Evolutionary conservation across 1,140 invertebrate genomes (phyloP), one percentile per base, ranked within the genome.

Genomic region (Microplitis mediator): DNA sequence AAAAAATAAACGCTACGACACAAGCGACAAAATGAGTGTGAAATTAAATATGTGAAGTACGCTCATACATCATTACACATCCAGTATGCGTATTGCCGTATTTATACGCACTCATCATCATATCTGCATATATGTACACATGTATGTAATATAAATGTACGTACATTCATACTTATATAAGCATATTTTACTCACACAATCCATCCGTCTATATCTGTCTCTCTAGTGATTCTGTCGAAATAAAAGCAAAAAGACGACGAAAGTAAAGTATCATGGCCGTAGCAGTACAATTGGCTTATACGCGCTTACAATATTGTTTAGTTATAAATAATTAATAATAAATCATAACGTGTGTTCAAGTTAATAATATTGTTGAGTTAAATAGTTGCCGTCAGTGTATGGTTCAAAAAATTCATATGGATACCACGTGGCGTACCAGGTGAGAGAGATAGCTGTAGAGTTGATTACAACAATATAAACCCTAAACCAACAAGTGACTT

Each of bases 271-370:
- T 73, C 67, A 63, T 45, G 58, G 58, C 69, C 52, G 58, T 69
- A 73, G 32, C 72, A 73, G 72, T 69, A 52, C 66, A 52, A 73
- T 69, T 69, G 72, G 66, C 65, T 73, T 64, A 35, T 50, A 35
- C 60, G 56, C 51, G 62, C 31, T 36, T 67, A 16, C 45, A 69
- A 45, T 23, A 23, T 32, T 4, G 23, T 23, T 67, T 60, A 39
- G 14, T 56, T 56, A 66, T 66, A 60, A 32, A 50, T 13, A 3
- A 34, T 51, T 32, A 54, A 16, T 36, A 6, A n/a, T 36, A 23
- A n/a, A 34, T 65, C 36, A 45, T 39, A 16, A 58, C 16, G 9
- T 23, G 56, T 6, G 16, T 11, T 16, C 23, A 23, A 23, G 23
- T 58, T 31, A 9, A 58, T 58, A 54, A n/a, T 11, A 23, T 23